A percentile compares a stretch with the other conserved stretches of the same genome.
phyloP scores from a whole-genome alignment of 2,888 invertebrate species.

The Platypus cylindrus region DNA sequence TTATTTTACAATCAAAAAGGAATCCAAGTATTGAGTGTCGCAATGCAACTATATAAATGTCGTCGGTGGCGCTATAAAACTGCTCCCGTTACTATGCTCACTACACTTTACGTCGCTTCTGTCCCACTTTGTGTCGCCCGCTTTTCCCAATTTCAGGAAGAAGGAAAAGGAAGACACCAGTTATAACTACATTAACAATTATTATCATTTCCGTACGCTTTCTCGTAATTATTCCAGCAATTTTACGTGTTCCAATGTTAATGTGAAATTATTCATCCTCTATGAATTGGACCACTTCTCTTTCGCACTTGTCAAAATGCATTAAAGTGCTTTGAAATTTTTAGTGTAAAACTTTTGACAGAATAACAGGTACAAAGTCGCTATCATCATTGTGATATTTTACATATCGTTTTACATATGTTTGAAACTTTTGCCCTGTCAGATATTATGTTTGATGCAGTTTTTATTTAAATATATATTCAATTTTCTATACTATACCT shows the following conservation, averaged over 20 bases:
- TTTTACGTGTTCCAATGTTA: conserved; percentile 10
- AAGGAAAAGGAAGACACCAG: conserved; percentile 11
- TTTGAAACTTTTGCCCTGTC: too few species aligned
- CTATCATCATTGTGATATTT: too few species aligned
- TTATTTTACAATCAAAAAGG: conserved; percentile 13
- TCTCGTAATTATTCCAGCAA: conserved; percentile 13
- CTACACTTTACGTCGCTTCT: conserved; percentile 11
- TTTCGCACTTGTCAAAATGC: too few species aligned
- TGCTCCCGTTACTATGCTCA: too few species aligned
- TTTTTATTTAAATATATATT: too few species aligned
- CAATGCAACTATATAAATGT: conserved; percentile 14
- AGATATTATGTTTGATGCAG: too few species aligned
- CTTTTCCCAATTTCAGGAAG: conserved; percentile 10
- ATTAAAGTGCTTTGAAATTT: too few species aligned
- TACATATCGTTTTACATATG: too few species aligned
- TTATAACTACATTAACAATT: conserved; percentile 16
- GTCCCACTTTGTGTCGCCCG: too few species aligned
- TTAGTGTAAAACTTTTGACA: too few species aligned
- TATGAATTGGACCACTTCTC: not conserved
- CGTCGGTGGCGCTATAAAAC: conserved; percentile 11
- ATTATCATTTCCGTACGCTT: conserved; percentile 14
- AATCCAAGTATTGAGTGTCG: conserved; percentile 13
- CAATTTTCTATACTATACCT: too few species aligned
- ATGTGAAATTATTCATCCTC: conserved; percentile 10
- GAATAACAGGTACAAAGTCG: not conserved